Conservation (phyloP, 2,888 invertebrate genomes). For the Toxonevra muliebris region DNA sequence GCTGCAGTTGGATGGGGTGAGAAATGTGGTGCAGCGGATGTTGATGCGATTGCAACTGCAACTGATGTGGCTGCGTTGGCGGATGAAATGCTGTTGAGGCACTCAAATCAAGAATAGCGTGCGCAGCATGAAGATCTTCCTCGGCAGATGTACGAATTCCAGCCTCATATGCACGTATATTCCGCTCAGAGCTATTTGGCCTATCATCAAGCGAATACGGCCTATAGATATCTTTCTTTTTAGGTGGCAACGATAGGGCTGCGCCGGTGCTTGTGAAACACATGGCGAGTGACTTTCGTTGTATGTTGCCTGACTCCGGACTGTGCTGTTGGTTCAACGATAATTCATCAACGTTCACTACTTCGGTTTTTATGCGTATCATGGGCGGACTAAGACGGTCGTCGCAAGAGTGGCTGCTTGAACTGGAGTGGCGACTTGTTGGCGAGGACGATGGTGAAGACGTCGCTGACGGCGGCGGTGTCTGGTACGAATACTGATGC, state of each 20-base stretch:
- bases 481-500: slow-evolving; percentile 55
- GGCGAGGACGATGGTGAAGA: slow-evolving; percentile 63
- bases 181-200: slow-evolving; percentile 59
- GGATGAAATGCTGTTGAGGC: slow-evolving; percentile 82
- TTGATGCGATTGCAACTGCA: slow-evolving; percentile 58
- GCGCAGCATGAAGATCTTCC: slow-evolving; percentile 87
- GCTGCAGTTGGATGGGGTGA: slow-evolving; percentile 41
- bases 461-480: slow-evolving; percentile 63
- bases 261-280: slow-evolving; percentile 87
- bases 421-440: slow-evolving; percentile 47
- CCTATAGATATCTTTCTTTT: slow-evolving; percentile 90
- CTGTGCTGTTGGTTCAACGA: slow-evolving; percentile 17
- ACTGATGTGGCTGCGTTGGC: slow-evolving; percentile 67
- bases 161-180: slow-evolving; percentile 63
- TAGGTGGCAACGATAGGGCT: slow-evolving; percentile 84
- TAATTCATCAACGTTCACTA: slow-evolving; percentile 33
- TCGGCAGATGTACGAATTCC: slow-evolving; percentile 74
- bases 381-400: slow-evolving; percentile 60
- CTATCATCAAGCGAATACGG: slow-evolving; percentile 84
- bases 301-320: slow-evolving; percentile 37
- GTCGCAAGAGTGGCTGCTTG: slow-evolving; percentile 46
- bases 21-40: slow-evolving; percentile 51
- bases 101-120: slow-evolving; percentile 88
- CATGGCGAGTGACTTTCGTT: slow-evolving; percentile 79
- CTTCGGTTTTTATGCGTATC: slow-evolving; percentile 59